These are phyloP conservation scores for Seriola aureovittata DNA, from an alignment of 2,113 vertebrate species.

Conservation along the genomic window DNA sequence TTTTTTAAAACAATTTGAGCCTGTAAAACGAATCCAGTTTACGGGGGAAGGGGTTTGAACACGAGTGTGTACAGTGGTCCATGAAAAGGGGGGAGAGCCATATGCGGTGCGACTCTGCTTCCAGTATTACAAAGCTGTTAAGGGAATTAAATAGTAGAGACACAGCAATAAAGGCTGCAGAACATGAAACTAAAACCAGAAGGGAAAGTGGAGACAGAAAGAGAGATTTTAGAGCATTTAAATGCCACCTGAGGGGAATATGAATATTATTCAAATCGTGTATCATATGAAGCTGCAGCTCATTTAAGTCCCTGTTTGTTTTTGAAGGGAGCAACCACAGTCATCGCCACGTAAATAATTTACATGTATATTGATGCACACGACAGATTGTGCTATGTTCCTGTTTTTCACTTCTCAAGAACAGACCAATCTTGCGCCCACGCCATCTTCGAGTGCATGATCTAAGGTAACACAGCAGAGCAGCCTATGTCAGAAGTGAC, in stretches of 20 bases:
- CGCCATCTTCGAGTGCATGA: conserved; percentile 17
- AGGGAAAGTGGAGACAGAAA: conserved; percentile 8
- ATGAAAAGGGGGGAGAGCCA: conserved; percentile 26
- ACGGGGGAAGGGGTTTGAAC: conserved; percentile 39
- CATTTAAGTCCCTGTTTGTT: not conserved
- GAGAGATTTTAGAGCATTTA: conserved; percentile 39
- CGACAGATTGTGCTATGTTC: not conserved
- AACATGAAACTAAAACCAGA: conserved; percentile 72
- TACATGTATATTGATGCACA: not conserved
- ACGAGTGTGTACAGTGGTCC: conserved; percentile 41
- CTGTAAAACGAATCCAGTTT: conserved; percentile 61
- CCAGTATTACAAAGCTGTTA: conserved; percentile 65
- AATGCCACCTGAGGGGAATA: conserved; percentile 48
- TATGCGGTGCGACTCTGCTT: conserved; percentile 55
- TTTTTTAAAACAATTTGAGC: conserved; percentile 52
- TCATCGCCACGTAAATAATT: not conserved
- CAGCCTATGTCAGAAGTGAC: conserved; percentile 38
- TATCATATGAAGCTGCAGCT: not conserved
- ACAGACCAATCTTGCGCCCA: not conserved
- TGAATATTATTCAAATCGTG: conserved; percentile 6
- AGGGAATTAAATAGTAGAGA: conserved; percentile 63
- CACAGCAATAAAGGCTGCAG: conserved; percentile 63
- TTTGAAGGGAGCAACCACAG: not conserved
- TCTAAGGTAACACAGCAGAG: conserved; percentile 29
- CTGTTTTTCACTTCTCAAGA: conserved; percentile 2